These are phyloP conservation scores for Scarus forsteni DNA, from an alignment of 2,797 vertebrate species.

Conservation along the genomic window DNA sequence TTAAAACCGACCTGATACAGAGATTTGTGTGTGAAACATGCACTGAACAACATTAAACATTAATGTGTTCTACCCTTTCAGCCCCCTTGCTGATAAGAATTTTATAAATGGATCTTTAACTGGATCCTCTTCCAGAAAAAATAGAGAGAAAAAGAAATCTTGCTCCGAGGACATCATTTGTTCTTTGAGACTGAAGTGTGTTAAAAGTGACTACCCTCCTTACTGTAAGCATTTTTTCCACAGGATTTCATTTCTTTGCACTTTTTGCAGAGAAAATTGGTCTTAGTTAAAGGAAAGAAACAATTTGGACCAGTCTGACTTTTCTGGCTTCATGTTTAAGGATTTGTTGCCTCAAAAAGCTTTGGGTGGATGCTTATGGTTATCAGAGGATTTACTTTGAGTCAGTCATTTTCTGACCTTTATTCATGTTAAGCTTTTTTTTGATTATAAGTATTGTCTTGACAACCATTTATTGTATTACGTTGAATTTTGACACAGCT, in stretches of 20 bases:
- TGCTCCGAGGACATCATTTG: neutral
- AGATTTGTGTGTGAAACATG: conserved; percentile 16
- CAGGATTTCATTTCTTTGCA: too few relatives aligned
- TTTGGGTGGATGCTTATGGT: neutral
- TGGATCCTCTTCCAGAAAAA: conserved; percentile 20
- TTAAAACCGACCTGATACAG: too few relatives aligned
- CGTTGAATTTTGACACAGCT: neutral
- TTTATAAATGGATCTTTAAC: conserved; percentile 6
- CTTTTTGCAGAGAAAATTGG: too few relatives aligned
- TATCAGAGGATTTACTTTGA: neutral
- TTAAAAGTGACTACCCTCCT: neutral
- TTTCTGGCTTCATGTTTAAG: neutral
- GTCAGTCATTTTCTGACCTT: too few relatives aligned
- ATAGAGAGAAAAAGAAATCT: conserved; percentile 9
- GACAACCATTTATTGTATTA: neutral
- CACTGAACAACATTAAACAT: conserved; percentile 30
- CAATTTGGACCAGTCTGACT: too few relatives aligned
- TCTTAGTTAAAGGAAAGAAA: too few relatives aligned
- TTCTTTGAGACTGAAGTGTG: neutral
- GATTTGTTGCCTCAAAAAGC: too few relatives aligned
- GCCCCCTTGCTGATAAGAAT: conserved; percentile 9
- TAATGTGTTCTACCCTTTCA: conserved; percentile 12
- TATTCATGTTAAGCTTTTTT: neutral
- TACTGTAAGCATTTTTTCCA: too few relatives aligned
- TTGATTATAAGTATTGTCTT: neutral